Evolutionary conservation across 2,888 invertebrate genomes (phyloP).

Genomic region (Apotomis capreana): DNA sequence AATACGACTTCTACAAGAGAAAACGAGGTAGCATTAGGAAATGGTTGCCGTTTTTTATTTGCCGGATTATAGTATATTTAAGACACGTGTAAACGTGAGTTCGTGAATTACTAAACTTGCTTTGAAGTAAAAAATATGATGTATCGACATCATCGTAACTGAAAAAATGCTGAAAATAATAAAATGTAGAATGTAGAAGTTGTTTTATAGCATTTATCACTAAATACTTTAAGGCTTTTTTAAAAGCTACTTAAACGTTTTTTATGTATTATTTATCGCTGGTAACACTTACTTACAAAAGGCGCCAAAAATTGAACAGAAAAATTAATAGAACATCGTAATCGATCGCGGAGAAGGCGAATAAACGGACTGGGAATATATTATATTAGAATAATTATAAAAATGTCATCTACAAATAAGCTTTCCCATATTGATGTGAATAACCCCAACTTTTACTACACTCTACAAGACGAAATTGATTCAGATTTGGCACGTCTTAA

Average conservation of each 20-base stretch:
- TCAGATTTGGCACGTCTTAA: constrained; percentile 59
- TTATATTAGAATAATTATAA: neutral
- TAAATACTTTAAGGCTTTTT: too few relatives aligned
- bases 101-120: neutral
- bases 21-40: constrained; percentile 23
- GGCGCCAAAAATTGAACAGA: constrained; percentile 36
- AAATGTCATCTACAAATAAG: constrained; percentile 25
- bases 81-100: neutral
- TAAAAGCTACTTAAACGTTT: too few relatives aligned
- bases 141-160: neutral
- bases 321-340: neutral
- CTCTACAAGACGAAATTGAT: constrained; percentile 59
- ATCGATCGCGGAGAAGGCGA: too few relatives aligned
- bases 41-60: constrained; percentile 10
- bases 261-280: too few relatives aligned
- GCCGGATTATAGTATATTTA: constrained; percentile 4
- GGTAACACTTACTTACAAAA: neutral
- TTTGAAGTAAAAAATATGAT: neutral
- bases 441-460: constrained; percentile 59
- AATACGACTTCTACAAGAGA: neutral
- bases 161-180: neutral
- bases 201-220: too few relatives aligned
- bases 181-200: too few relatives aligned
- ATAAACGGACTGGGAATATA: neutral
- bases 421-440: constrained; percentile 58